Percentiles rank a stretch among this genome's conserved stretches.
These are phyloP conservation scores for Nycticebus coucang DNA, from an alignment of 2,113 vertebrate genomes.

Conservation along the genomic window DNA sequence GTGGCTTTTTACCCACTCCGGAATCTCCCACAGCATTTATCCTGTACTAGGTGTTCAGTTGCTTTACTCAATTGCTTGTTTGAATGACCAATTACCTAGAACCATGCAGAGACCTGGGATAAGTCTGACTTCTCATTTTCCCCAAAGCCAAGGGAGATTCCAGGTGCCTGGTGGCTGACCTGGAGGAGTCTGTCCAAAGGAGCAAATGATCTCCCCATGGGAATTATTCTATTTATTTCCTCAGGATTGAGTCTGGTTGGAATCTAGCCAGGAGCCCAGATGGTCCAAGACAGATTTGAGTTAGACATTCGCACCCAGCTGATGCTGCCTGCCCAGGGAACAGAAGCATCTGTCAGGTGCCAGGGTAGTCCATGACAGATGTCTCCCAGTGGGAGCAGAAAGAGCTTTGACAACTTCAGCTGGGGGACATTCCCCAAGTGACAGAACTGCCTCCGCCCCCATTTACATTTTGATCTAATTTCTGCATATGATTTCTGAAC, in stretches of 20 bases:
- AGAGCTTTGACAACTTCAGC: background rate
- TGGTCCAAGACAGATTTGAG: constrained; percentile 13
- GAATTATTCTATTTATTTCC: background rate
- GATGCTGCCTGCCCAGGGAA: background rate
- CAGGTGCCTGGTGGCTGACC: background rate
- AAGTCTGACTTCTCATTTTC: background rate
- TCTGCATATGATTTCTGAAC: constrained; percentile 54
- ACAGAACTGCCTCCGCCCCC: background rate
- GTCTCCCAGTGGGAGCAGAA: background rate
- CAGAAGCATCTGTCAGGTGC: background rate
- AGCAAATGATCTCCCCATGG: background rate
- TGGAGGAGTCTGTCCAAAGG: background rate
- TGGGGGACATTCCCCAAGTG: constrained; percentile 33
- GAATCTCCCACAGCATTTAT: background rate
- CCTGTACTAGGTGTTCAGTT: no score
- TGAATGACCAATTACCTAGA: background rate
- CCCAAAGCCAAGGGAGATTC: background rate
- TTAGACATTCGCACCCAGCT: background rate
- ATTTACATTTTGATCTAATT: constrained; percentile 67
- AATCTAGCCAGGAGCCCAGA: constrained; percentile 5
- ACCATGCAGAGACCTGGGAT: background rate
- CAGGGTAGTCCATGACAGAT: background rate
- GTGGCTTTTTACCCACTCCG: background rate
- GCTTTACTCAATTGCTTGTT: background rate
- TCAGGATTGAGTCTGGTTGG: background rate